Base-by-base conservation (phyloP, 2,888 invertebrate species). In the Synergus japonicus region DNA sequence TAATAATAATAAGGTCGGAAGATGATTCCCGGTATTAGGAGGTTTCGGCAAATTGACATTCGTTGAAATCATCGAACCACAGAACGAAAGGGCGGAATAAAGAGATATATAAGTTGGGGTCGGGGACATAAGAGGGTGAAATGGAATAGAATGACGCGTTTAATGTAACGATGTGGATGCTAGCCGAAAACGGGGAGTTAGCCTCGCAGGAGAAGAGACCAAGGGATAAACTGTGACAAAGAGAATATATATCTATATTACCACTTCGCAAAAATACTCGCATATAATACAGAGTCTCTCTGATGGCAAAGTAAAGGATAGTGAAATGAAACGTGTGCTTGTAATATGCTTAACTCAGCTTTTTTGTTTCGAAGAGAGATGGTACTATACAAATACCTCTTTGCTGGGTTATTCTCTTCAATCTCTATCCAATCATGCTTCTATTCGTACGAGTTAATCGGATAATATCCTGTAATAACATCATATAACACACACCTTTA, bases 91-190 rank as follows among this genome's bases (percentile, higher is more conserved):
- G 58, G 63, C 80, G 78, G 78, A 77, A 83, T 69, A 78, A 66
- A 79, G 76, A 79, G 69, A 69, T 69, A 69, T 69, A 69, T 69
- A 69, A 69, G 69, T 49, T 49, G 49, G 69, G 69, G 49, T 49
- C 29, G 29, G 49, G 49, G 49, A 69, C 29, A 69, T 65, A 41
- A 37, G 76, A 66, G 78, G 76, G 65, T 77, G 83, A 80, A 83
- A 81, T 83, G 78, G 82, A 82, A 83, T 80, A 80, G 83, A 83
- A 83, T 80, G 79, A 78, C 79, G 79, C 79, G 77, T 80, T 81
- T 83, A 81, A 83, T 82, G 80, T 79, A 80, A 80, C 81, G 81
- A 80, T 78, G 79, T 69, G 79, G 80, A 77, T 46, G 80, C 80
- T 76, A 76, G 58, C 49, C 49, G 58, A 60, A 18, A 43, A 67